Evolutionary conservation across 1,140 invertebrate species (phyloP), one percentile per base, ranked within the genome.

Genomic region (Megalonaias nervosa): DNA sequence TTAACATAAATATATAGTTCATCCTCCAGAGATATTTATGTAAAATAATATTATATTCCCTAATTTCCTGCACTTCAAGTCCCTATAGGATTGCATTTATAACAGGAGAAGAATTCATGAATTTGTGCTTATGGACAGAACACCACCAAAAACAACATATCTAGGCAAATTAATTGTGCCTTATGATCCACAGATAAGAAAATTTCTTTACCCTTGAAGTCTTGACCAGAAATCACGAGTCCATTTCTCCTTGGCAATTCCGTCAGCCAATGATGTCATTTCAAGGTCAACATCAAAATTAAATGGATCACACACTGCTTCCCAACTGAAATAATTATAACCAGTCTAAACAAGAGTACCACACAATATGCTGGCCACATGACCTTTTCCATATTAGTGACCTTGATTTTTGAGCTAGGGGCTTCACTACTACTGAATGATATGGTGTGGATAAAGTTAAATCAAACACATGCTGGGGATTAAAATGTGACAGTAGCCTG

Each of bases 221-320:
- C 71, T 80, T 1, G 80, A 57, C 74, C 74, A 85, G 71, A 86
- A 89, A 12, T 85, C 78, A 71, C 80, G 82, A 15, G 76, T 91
- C 93, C 92, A 93, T 0, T 89, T 87, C 79, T 94, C 93, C 23
- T 89, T 80, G 9, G 93, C 93, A 56, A 94, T 87, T 13, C 91
- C 90, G 77, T 93, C 91, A 2, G 92, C 91, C 4, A 93, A 87
- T 86, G 92, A 92, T 67, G 92, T 91, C 56, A 91, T 85, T 21
- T 92, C 91, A 61, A 90, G 76, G 75, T 89, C 86, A 70, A 86
- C 81, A 77, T 89, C 87, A 84, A 91, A 90, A 60, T 90, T 91
- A 56, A 92, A 87, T 2, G 91, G 91, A 58, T 85, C 86, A 21
- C 92, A 91, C 48, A 89, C 91, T 48, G 92, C 89, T n/a, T 91